phyloP scores from a whole-genome alignment of 1,140 invertebrate species.

The Thalassaphorura encarpata region DNA sequence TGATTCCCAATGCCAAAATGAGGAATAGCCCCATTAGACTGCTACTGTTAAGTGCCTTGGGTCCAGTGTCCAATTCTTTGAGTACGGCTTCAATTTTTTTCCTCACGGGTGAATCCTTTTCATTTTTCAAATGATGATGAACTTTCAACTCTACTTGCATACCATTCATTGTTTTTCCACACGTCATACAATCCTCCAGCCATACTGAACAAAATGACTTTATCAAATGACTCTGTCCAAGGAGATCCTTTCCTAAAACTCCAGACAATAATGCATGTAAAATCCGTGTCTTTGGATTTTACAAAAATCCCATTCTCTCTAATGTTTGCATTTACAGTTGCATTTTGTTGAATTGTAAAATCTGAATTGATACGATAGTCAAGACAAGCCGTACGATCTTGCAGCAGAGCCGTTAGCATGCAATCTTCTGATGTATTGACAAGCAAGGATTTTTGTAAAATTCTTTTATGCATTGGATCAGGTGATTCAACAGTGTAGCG shows the following conservation, averaged over 20 bases:
- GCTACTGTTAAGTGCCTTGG: neutral
- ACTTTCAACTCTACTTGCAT: neutral
- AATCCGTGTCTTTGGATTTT: neutral
- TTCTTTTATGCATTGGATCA: neutral
- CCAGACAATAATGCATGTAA: neutral
- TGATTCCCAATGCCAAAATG: neutral
- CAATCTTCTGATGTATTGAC: neutral
- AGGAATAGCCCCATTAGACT: neutral
- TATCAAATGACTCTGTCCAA: neutral
- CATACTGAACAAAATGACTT: neutral
- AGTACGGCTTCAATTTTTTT: neutral
- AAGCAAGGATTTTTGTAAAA: neutral
- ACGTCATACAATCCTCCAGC: neutral
- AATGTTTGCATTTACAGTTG: neutral
- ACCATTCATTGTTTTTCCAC: neutral
- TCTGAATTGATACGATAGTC: neutral
- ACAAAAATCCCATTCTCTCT: neutral
- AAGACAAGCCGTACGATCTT: neutral
- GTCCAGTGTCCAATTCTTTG: neutral
- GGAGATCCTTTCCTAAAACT: neutral
- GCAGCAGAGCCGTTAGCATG: neutral
- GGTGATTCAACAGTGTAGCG: neutral
- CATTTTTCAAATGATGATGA: neutral
- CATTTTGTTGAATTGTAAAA: neutral
- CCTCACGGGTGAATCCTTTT: neutral